A percentile compares a stretch with the other conserved stretches of the same genome.
phyloP scores from a whole-genome alignment of 2,113 vertebrate species.

The Gallinago media region DNA sequence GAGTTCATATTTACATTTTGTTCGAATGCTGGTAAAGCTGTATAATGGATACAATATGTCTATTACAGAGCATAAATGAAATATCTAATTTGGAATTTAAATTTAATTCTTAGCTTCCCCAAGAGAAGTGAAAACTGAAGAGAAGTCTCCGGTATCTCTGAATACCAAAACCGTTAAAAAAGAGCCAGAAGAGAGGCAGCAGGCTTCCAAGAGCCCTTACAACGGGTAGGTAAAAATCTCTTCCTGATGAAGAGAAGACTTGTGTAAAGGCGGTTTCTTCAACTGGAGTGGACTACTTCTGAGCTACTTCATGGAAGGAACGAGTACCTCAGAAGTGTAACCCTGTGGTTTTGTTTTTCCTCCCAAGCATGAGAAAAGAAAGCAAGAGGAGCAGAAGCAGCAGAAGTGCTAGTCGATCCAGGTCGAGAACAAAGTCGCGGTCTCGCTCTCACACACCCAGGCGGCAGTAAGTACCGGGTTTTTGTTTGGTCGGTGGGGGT shows the following conservation, averaged over 20 bases:
- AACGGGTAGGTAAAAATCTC: slow-evolving; percentile 85
- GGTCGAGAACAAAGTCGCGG: slow-evolving; percentile 89
- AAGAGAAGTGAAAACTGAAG: slow-evolving; percentile 88
- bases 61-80: background rate
- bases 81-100: background rate
- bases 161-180: slow-evolving; percentile 89
- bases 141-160: slow-evolving; percentile 88
- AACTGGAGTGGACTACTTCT: background rate
- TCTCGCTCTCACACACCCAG: slow-evolving; percentile 90
- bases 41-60: accelerated
- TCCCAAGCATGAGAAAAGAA: slow-evolving; percentile 89
- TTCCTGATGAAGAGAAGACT: accelerated
- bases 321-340: background rate
- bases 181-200: slow-evolving; percentile 89
- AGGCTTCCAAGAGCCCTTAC: slow-evolving; percentile 93
- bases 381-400: slow-evolving; percentile 92
- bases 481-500: background rate
- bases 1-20: accelerated
- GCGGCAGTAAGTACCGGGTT: slow-evolving; percentile 86
- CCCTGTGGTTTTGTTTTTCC: background rate
- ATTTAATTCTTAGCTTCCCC: slow-evolving; percentile 83
- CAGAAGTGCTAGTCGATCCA: slow-evolving; percentile 86
- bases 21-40: background rate
- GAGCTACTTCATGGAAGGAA: background rate
- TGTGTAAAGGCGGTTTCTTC: accelerated